Percentiles rank a stretch among this genome's conserved stretches.
Evolutionary conservation across 2,888 invertebrate genomes (phyloP).

Genomic region (Lordiphosa fenestrarum): DNA sequence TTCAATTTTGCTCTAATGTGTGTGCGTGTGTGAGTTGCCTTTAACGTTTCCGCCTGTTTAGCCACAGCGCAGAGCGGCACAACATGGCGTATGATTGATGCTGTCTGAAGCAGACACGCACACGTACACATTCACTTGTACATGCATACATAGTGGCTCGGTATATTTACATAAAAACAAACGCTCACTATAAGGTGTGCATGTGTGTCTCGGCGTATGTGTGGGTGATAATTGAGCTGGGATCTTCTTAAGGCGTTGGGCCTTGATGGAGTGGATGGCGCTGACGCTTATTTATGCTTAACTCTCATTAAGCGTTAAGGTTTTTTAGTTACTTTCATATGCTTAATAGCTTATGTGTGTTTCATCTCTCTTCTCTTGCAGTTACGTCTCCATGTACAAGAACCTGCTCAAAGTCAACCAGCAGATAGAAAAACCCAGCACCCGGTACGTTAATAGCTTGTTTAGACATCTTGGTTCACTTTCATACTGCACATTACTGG

Average conservation of each 20-base stretch:
- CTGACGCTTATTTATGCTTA: slow-evolving; percentile 8
- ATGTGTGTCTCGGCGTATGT: slow-evolving; percentile 15
- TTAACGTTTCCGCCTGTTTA: slow-evolving; percentile 66
- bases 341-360: slow-evolving; percentile 40
- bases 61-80: slow-evolving; percentile 61
- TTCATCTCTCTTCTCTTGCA: slow-evolving; percentile 45
- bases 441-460: slow-evolving; percentile 4
- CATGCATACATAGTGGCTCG: slow-evolving; percentile 30
- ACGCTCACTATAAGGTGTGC: slow-evolving; percentile 12
- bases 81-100: slow-evolving; percentile 70
- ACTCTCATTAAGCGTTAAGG: slow-evolving; percentile 33
- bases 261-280: slow-evolving; percentile 25
- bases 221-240: slow-evolving; percentile 19
- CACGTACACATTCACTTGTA: slow-evolving; percentile 1
- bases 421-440: not conserved
- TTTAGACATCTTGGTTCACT: too few relatives aligned
- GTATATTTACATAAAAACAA: slow-evolving; percentile 56
- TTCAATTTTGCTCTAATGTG: slow-evolving; percentile 57
- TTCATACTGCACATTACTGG: too few relatives aligned
- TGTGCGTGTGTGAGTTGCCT: slow-evolving; percentile 26
- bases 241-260: slow-evolving; percentile 7
- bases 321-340: slow-evolving; percentile 36
- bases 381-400: slow-evolving; percentile 24
- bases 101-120: slow-evolving; percentile 43
- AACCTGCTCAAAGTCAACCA: slow-evolving; percentile 6